Conservation (phyloP, 2,113 vertebrate genomes). For the Promerops cafer region DNA sequence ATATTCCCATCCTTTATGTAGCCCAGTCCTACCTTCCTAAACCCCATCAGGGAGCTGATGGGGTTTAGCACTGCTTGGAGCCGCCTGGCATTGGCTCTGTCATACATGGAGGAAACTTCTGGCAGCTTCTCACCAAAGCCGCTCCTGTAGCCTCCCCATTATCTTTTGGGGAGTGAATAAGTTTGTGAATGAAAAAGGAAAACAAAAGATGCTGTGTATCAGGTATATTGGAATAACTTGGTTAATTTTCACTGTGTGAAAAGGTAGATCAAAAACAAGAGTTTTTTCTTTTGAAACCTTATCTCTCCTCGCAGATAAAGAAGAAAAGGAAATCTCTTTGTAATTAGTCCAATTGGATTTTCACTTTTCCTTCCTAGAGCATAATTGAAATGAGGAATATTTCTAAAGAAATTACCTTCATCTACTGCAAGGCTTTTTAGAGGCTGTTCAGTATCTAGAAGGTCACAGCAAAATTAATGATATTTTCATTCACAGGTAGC, state of each 20-base stretch:
- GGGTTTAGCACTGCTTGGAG: background rate
- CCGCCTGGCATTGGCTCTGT: background rate
- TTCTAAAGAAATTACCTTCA: slow-evolving; percentile 10
- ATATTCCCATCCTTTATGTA: background rate
- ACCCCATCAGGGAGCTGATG: background rate
- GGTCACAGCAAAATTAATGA: slow-evolving; percentile 29
- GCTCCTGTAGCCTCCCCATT: background rate
- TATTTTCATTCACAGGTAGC: slow-evolving; percentile 31
- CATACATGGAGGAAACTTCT: background rate
- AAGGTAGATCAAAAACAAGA: slow-evolving; percentile 21
- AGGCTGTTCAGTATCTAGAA: slow-evolving; percentile 17
- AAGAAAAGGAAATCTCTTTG: slow-evolving; percentile 42
- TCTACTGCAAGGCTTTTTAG: slow-evolving; percentile 14
- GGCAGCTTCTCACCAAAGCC: background rate
- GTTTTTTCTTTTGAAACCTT: background rate
- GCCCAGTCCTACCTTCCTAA: background rate
- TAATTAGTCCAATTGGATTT: slow-evolving; percentile 43
- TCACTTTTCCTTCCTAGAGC: background rate
- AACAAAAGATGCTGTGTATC: background rate
- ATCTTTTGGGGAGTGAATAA: background rate
- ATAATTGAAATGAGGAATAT: slow-evolving; percentile 41
- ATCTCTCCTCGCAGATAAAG: slow-evolving; percentile 14
- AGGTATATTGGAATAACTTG: slow-evolving; percentile 6
- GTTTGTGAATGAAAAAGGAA: background rate
- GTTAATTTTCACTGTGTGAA: slow-evolving; percentile 11